Conservation (phyloP, 1,140 invertebrate species). For the Maconellicoccus hirsutus region DNA sequence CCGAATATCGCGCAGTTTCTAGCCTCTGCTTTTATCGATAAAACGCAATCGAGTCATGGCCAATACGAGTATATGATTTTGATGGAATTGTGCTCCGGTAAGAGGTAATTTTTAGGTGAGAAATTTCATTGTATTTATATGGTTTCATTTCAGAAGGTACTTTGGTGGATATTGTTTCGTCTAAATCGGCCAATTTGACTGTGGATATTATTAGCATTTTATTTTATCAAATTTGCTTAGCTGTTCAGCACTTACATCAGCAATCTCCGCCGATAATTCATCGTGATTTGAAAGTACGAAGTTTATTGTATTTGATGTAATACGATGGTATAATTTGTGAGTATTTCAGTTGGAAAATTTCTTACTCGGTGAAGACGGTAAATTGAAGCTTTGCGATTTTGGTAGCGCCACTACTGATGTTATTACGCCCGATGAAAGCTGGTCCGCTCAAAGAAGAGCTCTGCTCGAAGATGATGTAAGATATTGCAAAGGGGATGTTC, state of each 20-base stretch:
- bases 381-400: slow-evolving; percentile 96
- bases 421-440: slow-evolving; percentile 70
- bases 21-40: slow-evolving; percentile 59
- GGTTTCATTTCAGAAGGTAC: slow-evolving; percentile 47
- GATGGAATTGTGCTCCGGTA: slow-evolving; percentile 55
- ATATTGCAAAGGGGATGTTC: no score
- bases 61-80: slow-evolving; percentile 57
- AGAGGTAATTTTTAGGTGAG: background rate
- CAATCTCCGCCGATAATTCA: slow-evolving; percentile 82
- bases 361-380: slow-evolving; percentile 62
- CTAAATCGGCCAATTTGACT: slow-evolving; percentile 48
- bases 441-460: slow-evolving; percentile 83
- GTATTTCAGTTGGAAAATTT: slow-evolving; percentile 52
- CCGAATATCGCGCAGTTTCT: slow-evolving; percentile 70
- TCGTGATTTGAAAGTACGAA: slow-evolving; percentile 72
- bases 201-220: slow-evolving; percentile 69
- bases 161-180: slow-evolving; percentile 65
- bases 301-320: background rate
- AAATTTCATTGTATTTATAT: background rate
- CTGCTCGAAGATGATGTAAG: slow-evolving; percentile 86
- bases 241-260: slow-evolving; percentile 86
- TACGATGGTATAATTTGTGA: background rate
- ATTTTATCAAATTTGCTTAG: slow-evolving; percentile 81
- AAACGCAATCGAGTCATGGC: slow-evolving; percentile 50
- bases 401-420: slow-evolving; percentile 84